Evolutionary conservation across 2,797 vertebrate genomes (phyloP).

Genomic region (Phrynocephalus forsythii): DNA sequence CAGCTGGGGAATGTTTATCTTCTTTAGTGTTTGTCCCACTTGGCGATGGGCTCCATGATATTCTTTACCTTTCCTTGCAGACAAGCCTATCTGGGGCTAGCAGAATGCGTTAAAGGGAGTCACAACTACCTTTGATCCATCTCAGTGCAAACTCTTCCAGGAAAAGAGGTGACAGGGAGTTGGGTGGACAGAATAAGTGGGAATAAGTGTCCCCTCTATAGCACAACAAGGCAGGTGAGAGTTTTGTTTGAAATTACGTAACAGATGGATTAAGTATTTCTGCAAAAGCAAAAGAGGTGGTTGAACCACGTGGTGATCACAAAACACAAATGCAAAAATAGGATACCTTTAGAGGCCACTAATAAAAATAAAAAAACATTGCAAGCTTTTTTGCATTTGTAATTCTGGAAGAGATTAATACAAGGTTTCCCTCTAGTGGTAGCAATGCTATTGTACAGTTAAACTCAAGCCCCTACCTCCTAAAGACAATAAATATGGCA

Average conservation of each 20-base stretch:
- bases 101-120: neutral
- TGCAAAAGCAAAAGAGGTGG: neutral
- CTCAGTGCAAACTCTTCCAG: neutral
- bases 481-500: slow-evolving; percentile 14
- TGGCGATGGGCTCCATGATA: neutral
- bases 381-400: too few species aligned
- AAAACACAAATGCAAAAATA: too few species aligned
- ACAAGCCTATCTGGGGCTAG: neutral
- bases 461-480: neutral
- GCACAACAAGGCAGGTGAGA: neutral
- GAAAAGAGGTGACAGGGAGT: neutral
- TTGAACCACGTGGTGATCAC: too few species aligned
- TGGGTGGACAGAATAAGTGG: neutral
- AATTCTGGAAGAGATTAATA: slow-evolving; percentile 21
- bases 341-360: too few species aligned
- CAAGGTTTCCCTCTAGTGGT: slow-evolving; percentile 50
- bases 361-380: too few species aligned
- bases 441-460: slow-evolving; percentile 3
- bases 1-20: neutral
- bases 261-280: neutral
- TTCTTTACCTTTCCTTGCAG: neutral
- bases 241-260: neutral
- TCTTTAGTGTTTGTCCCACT: too few species aligned
- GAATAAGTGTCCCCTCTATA: neutral
- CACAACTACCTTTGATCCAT: neutral